Base-by-base conservation (phyloP, 2,113 vertebrate species). In the Chionis minor region DNA sequence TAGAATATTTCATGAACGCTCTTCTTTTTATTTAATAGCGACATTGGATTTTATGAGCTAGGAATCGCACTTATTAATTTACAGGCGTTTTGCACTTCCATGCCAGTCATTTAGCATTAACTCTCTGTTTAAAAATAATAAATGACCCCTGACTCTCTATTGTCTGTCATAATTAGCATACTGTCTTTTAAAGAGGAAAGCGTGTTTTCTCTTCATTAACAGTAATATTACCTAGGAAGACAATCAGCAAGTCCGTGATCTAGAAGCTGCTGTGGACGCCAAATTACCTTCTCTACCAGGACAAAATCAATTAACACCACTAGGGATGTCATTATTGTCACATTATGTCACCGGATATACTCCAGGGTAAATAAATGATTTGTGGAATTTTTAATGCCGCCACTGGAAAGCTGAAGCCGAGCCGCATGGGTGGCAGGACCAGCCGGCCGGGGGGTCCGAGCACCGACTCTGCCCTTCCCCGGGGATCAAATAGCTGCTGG, bases 271-370 rank as follows among this genome's bases (percentile, higher is more conserved):
- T 15, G 89, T 74, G 96, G 98, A 98, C 88, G 95, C 98, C 98
- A 98, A 98, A 98, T 98, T 98, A 98, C 97, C 98, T 94, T 97
- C 96, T 97, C 98, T 96, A 98, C 95, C 98, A 98, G 98, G 98
- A 98, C 98, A 98, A 98, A 98, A 98, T 99, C 98, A 99, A 98
- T 98, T 98, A 98, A 98, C 98, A 98, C 98, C 98, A 98, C 98
- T 63, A 96, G 98, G 98, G 98, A 98, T 97, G 98, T 98, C 98
- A 98, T 98, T 98, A 98, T 98, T 98, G 98, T 98, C 98, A 98
- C 98, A 98, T 98, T 98, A 98, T 98, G 98, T 98, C 98, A 98
- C 98, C 87, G 23, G 97, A 98, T 98, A 98, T 97, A 98, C 98
- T 98, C 98, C 94, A 98, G 98, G 97, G 98, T 96, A 97, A 98